Percentiles rank a stretch among this genome's conserved stretches.
These are phyloP conservation scores for Hypanus sabinus DNA, from an alignment of 2,113 vertebrate species.

Conservation along the genomic window DNA sequence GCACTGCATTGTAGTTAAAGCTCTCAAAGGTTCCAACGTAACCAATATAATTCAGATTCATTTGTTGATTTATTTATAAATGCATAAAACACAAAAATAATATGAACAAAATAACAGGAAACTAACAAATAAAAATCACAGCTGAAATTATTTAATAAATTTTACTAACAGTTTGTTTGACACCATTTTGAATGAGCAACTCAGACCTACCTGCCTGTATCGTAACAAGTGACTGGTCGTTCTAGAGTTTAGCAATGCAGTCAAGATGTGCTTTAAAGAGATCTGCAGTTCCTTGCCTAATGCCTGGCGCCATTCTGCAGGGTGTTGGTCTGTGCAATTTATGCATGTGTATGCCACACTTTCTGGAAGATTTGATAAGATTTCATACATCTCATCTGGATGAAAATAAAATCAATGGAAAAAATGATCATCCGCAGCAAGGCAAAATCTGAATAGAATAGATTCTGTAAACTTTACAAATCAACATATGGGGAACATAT, in stretches of 20 bases:
- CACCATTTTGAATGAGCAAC: background rate
- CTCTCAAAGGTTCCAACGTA: too few species aligned
- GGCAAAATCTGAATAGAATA: background rate
- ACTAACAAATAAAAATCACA: background rate
- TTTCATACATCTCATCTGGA: constrained; percentile 94
- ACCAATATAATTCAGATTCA: background rate
- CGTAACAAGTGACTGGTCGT: constrained; percentile 87
- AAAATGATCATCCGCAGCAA: background rate
- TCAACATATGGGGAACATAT: background rate
- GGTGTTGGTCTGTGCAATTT: constrained; percentile 83
- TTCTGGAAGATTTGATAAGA: constrained; percentile 84
- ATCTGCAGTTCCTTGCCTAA: constrained; percentile 81
- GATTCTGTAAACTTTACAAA: background rate
- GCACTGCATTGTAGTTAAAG: background rate
- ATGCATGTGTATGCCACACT: constrained; percentile 83
- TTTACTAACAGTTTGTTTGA: background rate
- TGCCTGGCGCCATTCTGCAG: constrained; percentile 80
- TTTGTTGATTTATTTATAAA: background rate
- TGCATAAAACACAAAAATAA: background rate
- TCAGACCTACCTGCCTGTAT: constrained; percentile 76
- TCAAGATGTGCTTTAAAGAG: constrained; percentile 77
- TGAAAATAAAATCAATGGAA: constrained; percentile 28
- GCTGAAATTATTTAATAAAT: background rate
- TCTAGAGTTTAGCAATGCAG: constrained; percentile 82
- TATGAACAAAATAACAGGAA: background rate